These are phyloP conservation scores for Meloe dianella DNA, from an alignment of 2,888 invertebrate genomes.

Conservation along the genomic window DNA sequence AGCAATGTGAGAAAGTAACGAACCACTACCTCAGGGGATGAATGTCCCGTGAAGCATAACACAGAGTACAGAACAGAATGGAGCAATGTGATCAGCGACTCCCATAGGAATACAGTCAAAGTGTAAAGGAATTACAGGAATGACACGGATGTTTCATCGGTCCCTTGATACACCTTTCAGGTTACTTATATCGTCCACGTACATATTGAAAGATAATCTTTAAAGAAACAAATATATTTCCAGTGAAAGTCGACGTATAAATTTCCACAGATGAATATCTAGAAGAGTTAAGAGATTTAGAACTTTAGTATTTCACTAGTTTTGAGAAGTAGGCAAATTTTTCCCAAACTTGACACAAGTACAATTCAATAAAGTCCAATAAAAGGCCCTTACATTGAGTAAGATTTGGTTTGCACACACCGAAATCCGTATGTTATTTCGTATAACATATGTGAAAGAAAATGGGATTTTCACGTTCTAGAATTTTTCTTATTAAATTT, in stretches of 20 bases:
- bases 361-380: conserved; percentile 1
- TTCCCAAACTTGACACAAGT: background rate
- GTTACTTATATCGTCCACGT: conserved; percentile 22
- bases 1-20: background rate
- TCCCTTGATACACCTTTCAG: conserved; percentile 37
- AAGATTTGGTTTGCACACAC: background rate
- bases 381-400: background rate
- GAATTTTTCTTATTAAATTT: background rate
- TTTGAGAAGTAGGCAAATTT: background rate
- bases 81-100: conserved; percentile 37
- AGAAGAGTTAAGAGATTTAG: background rate
- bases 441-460: background rate
- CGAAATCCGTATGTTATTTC: background rate
- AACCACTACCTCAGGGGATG: conserved; percentile 10
- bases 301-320: background rate
- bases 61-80: conserved; percentile 17
- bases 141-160: conserved; percentile 42
- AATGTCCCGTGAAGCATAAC: conserved; percentile 16
- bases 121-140: conserved; percentile 42
- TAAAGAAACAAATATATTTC: background rate
- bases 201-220: background rate
- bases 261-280: no score
- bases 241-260: background rate
- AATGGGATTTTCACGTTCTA: conserved; percentile 2
- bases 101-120: conserved; percentile 37